These are phyloP conservation scores for Shargacucullia verbasci DNA, from an alignment of 2,888 invertebrate genomes.

Conservation along the genomic window DNA sequence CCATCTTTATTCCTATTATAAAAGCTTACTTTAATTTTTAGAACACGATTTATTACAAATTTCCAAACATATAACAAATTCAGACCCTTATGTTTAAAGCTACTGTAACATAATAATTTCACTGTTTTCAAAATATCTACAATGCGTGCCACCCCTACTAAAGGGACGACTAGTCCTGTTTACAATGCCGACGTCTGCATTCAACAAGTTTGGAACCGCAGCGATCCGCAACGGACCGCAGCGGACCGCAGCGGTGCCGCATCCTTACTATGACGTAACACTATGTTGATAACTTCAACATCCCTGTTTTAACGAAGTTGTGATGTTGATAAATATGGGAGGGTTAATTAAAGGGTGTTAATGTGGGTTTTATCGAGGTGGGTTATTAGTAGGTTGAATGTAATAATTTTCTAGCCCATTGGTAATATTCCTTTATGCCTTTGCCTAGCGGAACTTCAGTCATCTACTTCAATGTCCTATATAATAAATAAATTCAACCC, in stretches of 20 bases:
- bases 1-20: no score
- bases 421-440: no score
- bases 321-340: constrained; percentile 18
- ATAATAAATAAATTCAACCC: no score
- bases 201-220: constrained; percentile 59
- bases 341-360: not conserved
- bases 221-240: constrained; percentile 23
- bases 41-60: no score
- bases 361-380: no score
- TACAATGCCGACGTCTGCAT: constrained; percentile 48
- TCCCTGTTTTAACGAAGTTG: constrained; percentile 21
- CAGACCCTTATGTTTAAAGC: no score
- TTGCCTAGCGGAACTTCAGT: no score
- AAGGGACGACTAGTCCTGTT: constrained; percentile 21
- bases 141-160: constrained; percentile 17
- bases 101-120: constrained; percentile 2
- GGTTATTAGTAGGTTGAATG: no score
- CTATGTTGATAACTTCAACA: constrained; percentile 21
- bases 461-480: no score
- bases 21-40: no score
- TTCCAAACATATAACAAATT: no score
- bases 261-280: constrained; percentile 26
- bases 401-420: no score
- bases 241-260: not conserved
- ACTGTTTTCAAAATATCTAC: not conserved